A percentile compares a stretch with the other conserved stretches of the same genome.
phyloP scores from a whole-genome alignment of 2,888 invertebrate species.

The Strigamia crassipes region DNA sequence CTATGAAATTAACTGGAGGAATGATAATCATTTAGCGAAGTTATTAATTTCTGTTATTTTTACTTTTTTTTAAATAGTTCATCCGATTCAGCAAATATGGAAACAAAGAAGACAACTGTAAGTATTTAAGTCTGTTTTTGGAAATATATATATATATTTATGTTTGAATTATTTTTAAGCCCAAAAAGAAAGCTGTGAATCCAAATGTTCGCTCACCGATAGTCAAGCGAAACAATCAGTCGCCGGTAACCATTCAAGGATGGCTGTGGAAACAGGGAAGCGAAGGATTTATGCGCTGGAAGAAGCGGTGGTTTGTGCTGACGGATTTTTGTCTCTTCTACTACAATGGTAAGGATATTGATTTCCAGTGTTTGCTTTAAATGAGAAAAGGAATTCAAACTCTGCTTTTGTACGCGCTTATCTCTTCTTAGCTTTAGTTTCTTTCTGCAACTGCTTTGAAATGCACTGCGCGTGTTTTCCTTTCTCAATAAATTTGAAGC shows the following conservation, averaged over 20 bases:
- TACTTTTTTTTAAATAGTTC: background rate
- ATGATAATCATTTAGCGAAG: background rate
- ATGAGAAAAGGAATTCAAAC: background rate
- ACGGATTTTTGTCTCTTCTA: conserved; percentile 93
- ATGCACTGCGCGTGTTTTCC: background rate
- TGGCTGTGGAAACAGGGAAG: conserved; percentile 93
- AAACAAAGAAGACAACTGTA: conserved; percentile 28
- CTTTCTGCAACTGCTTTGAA: background rate
- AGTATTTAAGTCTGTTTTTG: conserved; percentile 1
- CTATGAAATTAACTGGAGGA: background rate
- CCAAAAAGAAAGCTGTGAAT: conserved; percentile 47
- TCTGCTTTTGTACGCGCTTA: background rate
- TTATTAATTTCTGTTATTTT: background rate
- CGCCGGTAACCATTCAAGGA: conserved; percentile 83
- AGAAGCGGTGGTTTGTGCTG: conserved; percentile 91
- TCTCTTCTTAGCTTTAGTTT: background rate
- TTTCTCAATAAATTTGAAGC: background rate
- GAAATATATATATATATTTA: background rate
- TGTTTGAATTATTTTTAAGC: conserved; percentile 10
- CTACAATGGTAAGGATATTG: conserved; percentile 75
- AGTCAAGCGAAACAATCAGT: conserved; percentile 80
- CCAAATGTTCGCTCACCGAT: conserved; percentile 69
- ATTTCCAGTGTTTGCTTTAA: conserved; percentile 50
- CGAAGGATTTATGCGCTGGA: conserved; percentile 90
- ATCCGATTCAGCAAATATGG: conserved; percentile 2